These are phyloP conservation scores for Anniella stebbinsi DNA, from an alignment of 2,797 vertebrate genomes.

Conservation along the genomic window DNA sequence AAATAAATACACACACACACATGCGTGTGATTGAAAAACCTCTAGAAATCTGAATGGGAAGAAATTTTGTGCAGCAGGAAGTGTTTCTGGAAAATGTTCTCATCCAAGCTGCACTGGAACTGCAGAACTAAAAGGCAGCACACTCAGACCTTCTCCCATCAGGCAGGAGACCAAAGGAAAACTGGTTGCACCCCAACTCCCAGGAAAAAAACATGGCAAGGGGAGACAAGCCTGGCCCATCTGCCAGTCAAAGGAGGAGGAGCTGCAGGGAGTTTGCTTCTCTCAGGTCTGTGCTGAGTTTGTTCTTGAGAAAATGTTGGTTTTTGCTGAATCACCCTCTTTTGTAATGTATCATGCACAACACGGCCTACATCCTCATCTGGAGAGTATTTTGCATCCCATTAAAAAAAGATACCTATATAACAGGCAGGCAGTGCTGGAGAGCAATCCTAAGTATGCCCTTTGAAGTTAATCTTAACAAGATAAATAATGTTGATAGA, in stretches of 20 bases:
- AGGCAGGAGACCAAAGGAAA: not conserved
- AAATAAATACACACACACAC: not conserved
- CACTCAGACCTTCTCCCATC: too few species aligned
- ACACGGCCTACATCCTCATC: not conserved
- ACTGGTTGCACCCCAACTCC: too few species aligned
- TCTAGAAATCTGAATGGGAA: not conserved
- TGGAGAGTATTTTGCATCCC: not conserved
- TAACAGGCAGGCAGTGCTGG: not conserved
- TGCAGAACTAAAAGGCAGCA: not conserved
- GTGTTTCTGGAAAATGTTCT: not conserved
- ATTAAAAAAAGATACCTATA: not conserved
- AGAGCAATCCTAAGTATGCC: not conserved
- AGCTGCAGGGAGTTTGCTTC: not conserved
- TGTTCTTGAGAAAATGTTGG: not conserved
- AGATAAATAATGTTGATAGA: not conserved
- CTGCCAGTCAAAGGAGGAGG: not conserved
- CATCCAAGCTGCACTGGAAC: not conserved
- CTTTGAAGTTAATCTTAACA: not conserved
- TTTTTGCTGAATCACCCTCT: not conserved
- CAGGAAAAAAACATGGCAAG: not conserved
- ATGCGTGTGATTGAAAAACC: not conserved
- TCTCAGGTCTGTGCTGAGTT: not conserved
- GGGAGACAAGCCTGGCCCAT: not conserved
- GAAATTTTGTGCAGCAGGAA: not conserved
- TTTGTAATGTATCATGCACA: not conserved